Conservation (phyloP, 2,888 invertebrate species). For the Deroplatys truncata region DNA sequence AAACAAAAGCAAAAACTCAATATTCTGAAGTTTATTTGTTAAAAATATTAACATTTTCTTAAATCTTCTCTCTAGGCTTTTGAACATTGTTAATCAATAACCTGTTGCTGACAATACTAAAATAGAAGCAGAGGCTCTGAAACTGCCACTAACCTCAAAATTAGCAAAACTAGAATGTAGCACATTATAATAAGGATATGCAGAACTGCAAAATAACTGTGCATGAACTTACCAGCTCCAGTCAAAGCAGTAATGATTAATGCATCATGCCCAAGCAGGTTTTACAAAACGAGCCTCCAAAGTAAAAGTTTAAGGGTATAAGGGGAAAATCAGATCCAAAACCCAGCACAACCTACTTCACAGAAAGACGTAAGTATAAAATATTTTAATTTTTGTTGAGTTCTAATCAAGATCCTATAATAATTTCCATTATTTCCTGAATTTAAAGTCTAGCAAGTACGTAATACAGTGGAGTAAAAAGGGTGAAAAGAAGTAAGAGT, state of each 20-base stretch:
- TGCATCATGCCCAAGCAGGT: not conserved
- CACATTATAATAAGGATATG: not conserved
- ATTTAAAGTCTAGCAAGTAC: not conserved
- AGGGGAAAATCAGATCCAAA: not conserved
- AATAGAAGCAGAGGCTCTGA: not conserved
- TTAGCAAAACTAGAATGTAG: not conserved
- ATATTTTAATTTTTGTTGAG: not conserved
- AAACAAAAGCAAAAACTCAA: not conserved
- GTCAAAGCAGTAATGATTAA: not conserved
- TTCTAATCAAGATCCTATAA: not conserved
- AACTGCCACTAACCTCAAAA: not conserved
- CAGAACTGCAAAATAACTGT: not conserved
- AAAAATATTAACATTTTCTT: not conserved
- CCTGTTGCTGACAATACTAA: not conserved
- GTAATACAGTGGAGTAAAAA: too few species aligned
- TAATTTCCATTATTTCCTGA: not conserved
- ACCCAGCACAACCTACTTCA: not conserved
- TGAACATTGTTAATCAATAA: not conserved
- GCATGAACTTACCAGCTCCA: not conserved
- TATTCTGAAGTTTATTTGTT: not conserved
- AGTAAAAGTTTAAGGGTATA: not conserved
- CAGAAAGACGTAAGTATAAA: not conserved
- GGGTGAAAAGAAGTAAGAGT: not conserved
- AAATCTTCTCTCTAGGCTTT: not conserved
- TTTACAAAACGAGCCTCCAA: not conserved